Base-by-base conservation (phyloP, 1,140 invertebrate species). In the Monomorium pharaonis region DNA sequence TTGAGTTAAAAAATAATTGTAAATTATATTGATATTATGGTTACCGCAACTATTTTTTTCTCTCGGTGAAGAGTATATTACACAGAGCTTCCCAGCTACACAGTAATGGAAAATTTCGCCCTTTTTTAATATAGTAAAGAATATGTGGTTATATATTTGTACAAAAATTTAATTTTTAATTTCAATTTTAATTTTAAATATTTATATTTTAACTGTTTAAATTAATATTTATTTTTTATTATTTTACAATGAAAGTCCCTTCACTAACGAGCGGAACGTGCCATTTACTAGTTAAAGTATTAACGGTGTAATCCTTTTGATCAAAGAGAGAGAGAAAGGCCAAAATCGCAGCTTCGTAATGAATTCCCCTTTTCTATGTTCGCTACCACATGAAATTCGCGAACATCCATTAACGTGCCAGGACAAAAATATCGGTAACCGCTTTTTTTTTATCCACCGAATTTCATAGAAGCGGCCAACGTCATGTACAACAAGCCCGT, bases 391-490 rank as follows among this genome's bases (percentile, higher is more conserved):
- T 14, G 37, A 42, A 56, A 81, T 58, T 37, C 24, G n/a, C 18
- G 60, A 47, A 12, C 51, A 42, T 72, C 78, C 78, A 72, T 83
- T 83, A 83, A 74, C 78, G 18, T n/a, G 42, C 33, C 10, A 18
- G 18, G 21, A 58, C 65, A 83, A 51, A 78, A 83, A 72, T 83
- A 72, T 47, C 51, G 51, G 67, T 47, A 74, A 83, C 78, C 51
- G 14, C 54, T 83, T 83, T 78, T 83, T 83, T 78, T 76, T 72
- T 83, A 72, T 74, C 63, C 16, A 49, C 24, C 27, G 12, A 24
- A 58, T 58, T 47, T 12, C 37, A 18, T 56, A 10, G 65, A 58
- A 60, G 44, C 56, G 70, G 10, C 37, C 21, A 33, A 16, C 14
- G 63, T 67, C 16, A 24, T 27, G 21, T 67, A 67, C 37, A 44